Evolutionary conservation across 2,113 vertebrate genomes (phyloP), one percentile per base, ranked within the genome.

Genomic region (Scatophagus argus): DNA sequence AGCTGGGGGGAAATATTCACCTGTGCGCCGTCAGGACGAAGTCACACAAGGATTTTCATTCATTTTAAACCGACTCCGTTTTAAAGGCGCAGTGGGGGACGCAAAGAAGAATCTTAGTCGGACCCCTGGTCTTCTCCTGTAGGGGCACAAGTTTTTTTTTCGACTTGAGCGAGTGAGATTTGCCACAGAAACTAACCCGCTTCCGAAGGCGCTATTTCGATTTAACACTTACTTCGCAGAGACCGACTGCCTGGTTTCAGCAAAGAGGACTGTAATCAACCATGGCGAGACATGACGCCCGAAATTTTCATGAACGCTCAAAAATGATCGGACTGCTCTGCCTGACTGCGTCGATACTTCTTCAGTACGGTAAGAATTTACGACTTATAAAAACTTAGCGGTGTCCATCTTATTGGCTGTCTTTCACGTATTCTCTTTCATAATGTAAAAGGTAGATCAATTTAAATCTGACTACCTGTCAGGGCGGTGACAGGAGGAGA

Each of bases 261-360:
- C 6, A 8, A 14, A 65, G 59, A 83, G 82, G 77, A 92, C 31
- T 63, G 43, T 64, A 56, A 88, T 68, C 74, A 55, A 74, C 79
- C 85, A 92, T 92, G 92, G 87, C 85, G 84, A 91, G 81, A 88
- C 79, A 25, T 79, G 85, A 89, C 82, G 84, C 74, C 78, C 83
- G 60, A 83, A 87, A 84, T 38, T 79, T 71, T 69, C 68, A 38
- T 8, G 76, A 72, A 76, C 77, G 39, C 68, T 61, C 59, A 16
- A 88, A 79, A 77, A 87, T 87, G 81, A 51, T 75, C 64, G 77
- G 79, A 85, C 79, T 92, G 43, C 63, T 93, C 46, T 68, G 67
- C 62, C n/a, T 90, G 83, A 49, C 84, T 41, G 51, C 83, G 64
- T 85, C 88, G 55, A 63, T 87, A 64, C 61, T 91, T 39, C 0